Conservation (phyloP, 2,113 vertebrate species). For the Neodon shergylaensis region DNA sequence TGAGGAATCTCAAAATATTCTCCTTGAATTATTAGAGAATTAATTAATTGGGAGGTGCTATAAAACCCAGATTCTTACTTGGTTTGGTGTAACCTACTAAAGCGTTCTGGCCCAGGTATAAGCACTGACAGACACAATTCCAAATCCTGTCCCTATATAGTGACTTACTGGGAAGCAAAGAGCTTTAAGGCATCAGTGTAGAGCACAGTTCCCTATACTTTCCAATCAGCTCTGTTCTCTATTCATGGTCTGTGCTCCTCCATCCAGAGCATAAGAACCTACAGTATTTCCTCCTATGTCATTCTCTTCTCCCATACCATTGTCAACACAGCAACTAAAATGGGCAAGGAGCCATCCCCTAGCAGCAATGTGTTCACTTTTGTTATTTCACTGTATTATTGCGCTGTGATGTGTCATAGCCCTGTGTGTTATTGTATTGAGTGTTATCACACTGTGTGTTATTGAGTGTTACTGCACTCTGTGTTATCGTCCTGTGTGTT, state of each 20-base stretch:
- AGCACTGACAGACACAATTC: neutral
- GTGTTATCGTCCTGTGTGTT: neutral
- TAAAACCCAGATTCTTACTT: neutral
- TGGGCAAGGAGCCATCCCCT: too few species aligned
- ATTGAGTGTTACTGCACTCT: neutral
- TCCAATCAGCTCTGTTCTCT: neutral
- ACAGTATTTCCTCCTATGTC: neutral
- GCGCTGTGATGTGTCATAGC: neutral
- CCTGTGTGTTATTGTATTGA: neutral
- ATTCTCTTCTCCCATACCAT: rapidly evolving
- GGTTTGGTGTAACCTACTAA: neutral
- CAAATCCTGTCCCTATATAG: neutral
- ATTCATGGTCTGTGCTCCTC: neutral
- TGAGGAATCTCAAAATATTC: neutral
- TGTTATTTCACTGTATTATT: neutral
- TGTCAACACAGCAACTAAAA: neutral
- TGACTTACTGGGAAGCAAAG: neutral
- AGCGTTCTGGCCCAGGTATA: neutral
- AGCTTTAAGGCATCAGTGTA: neutral
- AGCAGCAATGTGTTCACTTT: neutral
- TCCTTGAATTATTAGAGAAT: neutral
- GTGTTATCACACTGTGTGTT: neutral
- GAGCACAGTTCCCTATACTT: neutral
- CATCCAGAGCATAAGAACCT: neutral
- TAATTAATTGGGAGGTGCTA: neutral